Conservation (phyloP, 2,888 invertebrate species). For the Auanema freiburgensis region DNA sequence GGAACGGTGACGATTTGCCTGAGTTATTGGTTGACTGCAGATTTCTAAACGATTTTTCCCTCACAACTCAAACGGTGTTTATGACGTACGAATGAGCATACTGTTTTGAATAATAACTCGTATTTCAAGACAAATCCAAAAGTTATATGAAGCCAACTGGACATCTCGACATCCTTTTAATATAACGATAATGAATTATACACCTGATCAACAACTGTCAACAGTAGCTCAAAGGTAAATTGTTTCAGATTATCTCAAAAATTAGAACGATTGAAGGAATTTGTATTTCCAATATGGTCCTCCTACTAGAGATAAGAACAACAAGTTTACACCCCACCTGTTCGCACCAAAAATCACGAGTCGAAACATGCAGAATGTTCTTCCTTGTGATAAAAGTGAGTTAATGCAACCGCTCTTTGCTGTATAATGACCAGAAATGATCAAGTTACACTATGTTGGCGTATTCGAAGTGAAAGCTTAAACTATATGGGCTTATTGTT, state of each 20-base stretch:
- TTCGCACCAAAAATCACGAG: conserved; percentile 13
- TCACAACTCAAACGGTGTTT: conserved; percentile 26
- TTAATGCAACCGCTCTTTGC: background rate
- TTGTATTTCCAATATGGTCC: conserved; percentile 19
- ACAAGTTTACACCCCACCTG: conserved; percentile 8
- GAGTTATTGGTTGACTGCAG: conserved; percentile 46
- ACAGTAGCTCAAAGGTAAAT: conserved; percentile 16
- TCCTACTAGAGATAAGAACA: background rate
- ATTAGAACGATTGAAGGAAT: background rate
- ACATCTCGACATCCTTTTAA: conserved; percentile 11
- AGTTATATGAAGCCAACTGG: conserved; percentile 14
- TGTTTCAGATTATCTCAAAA: background rate
- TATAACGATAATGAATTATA: conserved; percentile 18
- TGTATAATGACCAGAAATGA: background rate
- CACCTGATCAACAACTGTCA: conserved; percentile 13
- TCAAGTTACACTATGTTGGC: background rate
- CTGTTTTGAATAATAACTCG: background rate
- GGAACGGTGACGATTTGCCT: conserved; percentile 24
- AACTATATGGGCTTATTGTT: background rate
- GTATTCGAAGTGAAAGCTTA: background rate
- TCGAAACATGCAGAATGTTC: conserved; percentile 3
- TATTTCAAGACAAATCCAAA: conserved; percentile 12
- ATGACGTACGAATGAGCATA: conserved; percentile 20
- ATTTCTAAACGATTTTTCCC: conserved; percentile 34
- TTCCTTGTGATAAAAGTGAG: conserved; percentile 12